Evolutionary conservation across 2,888 invertebrate species (phyloP), one percentile per base, ranked within the genome.

Genomic region (Griposia aprilina): DNA sequence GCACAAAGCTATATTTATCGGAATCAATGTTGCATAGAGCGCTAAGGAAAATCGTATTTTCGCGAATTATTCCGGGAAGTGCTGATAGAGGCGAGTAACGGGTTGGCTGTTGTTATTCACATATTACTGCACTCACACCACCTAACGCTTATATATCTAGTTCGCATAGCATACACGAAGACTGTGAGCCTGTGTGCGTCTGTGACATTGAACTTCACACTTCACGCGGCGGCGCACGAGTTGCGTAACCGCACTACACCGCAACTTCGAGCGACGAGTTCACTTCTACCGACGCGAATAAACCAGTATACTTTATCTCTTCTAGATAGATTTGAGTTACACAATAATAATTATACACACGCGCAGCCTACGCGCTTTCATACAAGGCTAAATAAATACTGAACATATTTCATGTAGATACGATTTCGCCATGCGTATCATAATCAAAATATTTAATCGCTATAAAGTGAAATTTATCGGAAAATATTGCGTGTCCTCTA

Each of bases 161-260:
- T 85, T 88, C 81, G 78, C 76, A 80, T 88, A 81, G 60, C 68
- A 74, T 81, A 87, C 78, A 87, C 88, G 78, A 81, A 81, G 50
- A n/a, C 74, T 81, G 57, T 88, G 92, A 13, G 81, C 52, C 23
- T 91, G 93, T 93, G 94, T 91, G 94, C 92, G 94, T 92, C 93
- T 92, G 94, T 96, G 96, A 97, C 97, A 96, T 97, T 97, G 96
- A 97, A 96, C 96, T 97, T 96, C 96, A 96, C 94, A 94, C 95
- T 95, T 95, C 95, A 95, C 96, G 96, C 94, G 95, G 93, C 92
- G 84, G 94, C 94, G 94, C 94, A 93, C 91, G 95, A 93, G 94
- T 96, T 96, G 94, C 96, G 96, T 96, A 96, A 96, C 92, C 90
- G 90, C 89, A 82, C 89, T 83, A 87, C 88, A 77, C 78, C 84